Conservation (phyloP, 1,140 invertebrate species). For the Polypedilum pembai region DNA sequence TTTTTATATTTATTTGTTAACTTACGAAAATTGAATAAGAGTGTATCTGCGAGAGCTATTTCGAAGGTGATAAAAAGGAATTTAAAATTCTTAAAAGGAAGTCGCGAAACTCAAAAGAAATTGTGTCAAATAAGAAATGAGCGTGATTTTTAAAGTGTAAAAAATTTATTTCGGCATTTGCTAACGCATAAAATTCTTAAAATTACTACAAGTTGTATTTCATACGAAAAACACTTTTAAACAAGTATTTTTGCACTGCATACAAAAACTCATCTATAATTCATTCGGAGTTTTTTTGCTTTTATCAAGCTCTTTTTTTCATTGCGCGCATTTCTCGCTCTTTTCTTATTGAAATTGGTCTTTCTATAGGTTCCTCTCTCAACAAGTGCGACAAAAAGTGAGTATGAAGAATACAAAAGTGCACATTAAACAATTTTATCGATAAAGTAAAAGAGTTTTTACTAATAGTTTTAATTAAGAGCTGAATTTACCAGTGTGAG, state of each 20-base stretch:
- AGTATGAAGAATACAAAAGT: no score
- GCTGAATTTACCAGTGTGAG: neutral
- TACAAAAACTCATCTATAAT: constrained; percentile 24
- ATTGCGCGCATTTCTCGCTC: neutral
- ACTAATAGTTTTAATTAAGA: neutral
- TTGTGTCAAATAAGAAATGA: constrained; percentile 5
- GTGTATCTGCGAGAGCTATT: no score
- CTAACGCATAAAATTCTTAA: constrained; percentile 27
- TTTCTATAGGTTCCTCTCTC: neutral
- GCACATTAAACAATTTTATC: no score
- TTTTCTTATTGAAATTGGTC: neutral
- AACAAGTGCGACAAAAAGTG: no score
- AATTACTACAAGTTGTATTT: constrained; percentile 27
- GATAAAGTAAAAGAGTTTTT: neutral
- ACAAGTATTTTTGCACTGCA: constrained; percentile 22
- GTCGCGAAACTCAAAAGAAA: constrained; percentile 18
- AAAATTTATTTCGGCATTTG: constrained; percentile 15
- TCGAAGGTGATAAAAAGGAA: neutral
- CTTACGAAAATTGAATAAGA: no score
- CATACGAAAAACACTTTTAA: constrained; percentile 10
- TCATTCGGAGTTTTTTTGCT: constrained; percentile 15
- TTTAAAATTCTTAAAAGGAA: constrained; percentile 13
- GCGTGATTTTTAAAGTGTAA: constrained; percentile 16
- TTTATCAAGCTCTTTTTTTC: no score
- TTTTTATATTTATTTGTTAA: no score